Base-by-base conservation (phyloP, 1,140 invertebrate species). In the Mya arenaria region DNA sequence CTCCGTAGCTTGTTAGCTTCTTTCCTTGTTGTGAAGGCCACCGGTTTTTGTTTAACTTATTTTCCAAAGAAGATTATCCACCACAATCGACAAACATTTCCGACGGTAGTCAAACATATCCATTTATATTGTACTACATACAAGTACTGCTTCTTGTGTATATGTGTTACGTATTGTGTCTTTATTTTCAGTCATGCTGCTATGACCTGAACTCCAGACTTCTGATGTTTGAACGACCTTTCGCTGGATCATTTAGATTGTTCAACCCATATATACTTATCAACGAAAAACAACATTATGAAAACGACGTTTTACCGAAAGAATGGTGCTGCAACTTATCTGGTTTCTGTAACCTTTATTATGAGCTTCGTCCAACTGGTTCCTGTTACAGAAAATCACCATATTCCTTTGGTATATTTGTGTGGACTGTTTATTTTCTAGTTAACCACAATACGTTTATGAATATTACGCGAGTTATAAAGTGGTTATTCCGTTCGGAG, bases 391-490 rank as follows among this genome's bases (percentile, higher is more conserved):
- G 17, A 4, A 30, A 34, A 8, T 69, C 65, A n/a, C 65, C 37
- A 25, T 69, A 69, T 44, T 41, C 15, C 6, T 69, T 69, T 69
- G 65, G 65, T 69, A 69, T n/a, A n/a, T n/a, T n/a, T n/a, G n/a
- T n/a, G 25, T 52, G 41, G 41, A 44, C 10, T 44, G 41, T 10
- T 52, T 52, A 23, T 23, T n/a, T 52, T 52, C 1, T 52, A 4
- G 25, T 8, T 48, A 52, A 52, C n/a, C n/a, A n/a, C n/a, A n/a
- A n/a, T n/a, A n/a, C n/a, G n/a, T n/a, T n/a, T n/a, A n/a, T n/a
- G n/a, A n/a, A n/a, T n/a, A n/a, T n/a, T n/a, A n/a, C n/a, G n/a
- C n/a, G n/a, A n/a, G n/a, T n/a, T n/a, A n/a, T n/a, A n/a, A n/a
- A n/a, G n/a, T n/a, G n/a, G n/a, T n/a, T n/a, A n/a, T n/a, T n/a